Evolutionary conservation across 2,888 invertebrate species (phyloP).

Genomic region (Macaria liturata): DNA sequence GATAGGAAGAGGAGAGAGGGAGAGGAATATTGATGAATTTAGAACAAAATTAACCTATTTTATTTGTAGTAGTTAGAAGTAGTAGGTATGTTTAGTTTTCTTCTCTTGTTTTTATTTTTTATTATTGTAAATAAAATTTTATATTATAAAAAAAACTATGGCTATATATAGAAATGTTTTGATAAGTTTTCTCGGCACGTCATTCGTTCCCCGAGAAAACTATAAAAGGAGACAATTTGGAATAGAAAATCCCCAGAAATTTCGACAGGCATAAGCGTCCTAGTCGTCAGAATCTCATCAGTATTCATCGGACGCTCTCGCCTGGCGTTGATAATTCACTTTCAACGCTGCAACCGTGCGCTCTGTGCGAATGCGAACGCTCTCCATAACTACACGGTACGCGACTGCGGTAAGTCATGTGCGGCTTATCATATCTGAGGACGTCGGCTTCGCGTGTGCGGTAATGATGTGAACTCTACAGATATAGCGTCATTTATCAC

Average conservation of each 20-base stretch:
- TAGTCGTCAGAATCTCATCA: conserved; percentile 54
- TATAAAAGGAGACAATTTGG: conserved; percentile 7
- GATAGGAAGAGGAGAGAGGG: no score
- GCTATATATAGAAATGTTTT: no score
- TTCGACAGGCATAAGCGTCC: conserved; percentile 29
- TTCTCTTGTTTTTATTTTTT: no score
- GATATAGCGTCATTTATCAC: conserved; percentile 12
- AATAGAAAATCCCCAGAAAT: conserved; percentile 14
- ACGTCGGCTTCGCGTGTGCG: conserved; percentile 3
- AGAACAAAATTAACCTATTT: no score
- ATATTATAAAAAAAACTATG: no score
- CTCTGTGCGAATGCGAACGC: conserved; percentile 12
- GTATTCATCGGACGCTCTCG: conserved; percentile 40
- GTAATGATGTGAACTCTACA: conserved; percentile 7
- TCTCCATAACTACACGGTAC: conserved; percentile 21
- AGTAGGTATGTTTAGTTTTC: no score
- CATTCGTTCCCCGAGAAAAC: no score
- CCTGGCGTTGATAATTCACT: conserved; percentile 47
- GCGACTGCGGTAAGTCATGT: conserved; percentile 1
- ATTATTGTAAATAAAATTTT: no score
- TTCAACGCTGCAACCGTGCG: conserved; percentile 26
- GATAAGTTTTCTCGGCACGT: no score
- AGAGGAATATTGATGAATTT: no score
- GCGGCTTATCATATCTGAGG: conserved; percentile 11
- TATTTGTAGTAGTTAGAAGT: no score